These are phyloP conservation scores for Caenorhabditis sp. DNA, from an alignment of 2,888 invertebrate species.

Conservation along the genomic window DNA sequence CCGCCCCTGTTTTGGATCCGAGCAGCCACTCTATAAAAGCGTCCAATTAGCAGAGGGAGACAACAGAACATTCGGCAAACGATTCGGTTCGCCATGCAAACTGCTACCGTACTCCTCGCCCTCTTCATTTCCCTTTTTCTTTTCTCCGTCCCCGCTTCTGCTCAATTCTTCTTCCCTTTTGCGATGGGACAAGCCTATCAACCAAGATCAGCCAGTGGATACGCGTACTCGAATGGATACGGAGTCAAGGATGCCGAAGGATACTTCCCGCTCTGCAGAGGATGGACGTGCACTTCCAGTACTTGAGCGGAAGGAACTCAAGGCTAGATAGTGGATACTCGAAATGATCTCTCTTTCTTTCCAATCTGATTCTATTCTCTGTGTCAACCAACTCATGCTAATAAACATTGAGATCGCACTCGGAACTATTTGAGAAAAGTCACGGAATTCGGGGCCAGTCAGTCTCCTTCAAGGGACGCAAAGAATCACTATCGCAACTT, in stretches of 20 bases:
- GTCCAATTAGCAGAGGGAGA: background rate
- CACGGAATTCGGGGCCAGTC: background rate
- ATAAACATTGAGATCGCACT: too few species aligned
- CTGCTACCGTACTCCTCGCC: conserved; percentile 14
- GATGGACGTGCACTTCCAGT: conserved; percentile 50
- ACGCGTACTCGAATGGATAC: conserved; percentile 18
- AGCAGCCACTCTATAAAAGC: background rate
- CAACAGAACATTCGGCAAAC: background rate
- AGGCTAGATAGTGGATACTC: too few species aligned
- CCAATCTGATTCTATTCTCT: background rate
- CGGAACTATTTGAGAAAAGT: background rate
- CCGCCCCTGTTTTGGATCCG: conserved; percentile 23
- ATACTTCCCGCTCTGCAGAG: conserved; percentile 37
- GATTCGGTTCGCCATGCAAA: background rate
- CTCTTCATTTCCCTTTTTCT: background rate
- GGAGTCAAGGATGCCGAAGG: conserved; percentile 47
- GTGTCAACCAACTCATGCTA: too few species aligned
- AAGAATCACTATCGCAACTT: too few species aligned
- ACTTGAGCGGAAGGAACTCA: background rate
- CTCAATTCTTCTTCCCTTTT: conserved; percentile 51
- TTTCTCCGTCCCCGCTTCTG: background rate
- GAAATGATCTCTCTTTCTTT: background rate
- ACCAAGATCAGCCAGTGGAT: background rate
- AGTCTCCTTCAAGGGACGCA: background rate
- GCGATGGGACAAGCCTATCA: conserved; percentile 30